Conservation (phyloP, 2,113 vertebrate species). For the Monarcha castaneiventris region DNA sequence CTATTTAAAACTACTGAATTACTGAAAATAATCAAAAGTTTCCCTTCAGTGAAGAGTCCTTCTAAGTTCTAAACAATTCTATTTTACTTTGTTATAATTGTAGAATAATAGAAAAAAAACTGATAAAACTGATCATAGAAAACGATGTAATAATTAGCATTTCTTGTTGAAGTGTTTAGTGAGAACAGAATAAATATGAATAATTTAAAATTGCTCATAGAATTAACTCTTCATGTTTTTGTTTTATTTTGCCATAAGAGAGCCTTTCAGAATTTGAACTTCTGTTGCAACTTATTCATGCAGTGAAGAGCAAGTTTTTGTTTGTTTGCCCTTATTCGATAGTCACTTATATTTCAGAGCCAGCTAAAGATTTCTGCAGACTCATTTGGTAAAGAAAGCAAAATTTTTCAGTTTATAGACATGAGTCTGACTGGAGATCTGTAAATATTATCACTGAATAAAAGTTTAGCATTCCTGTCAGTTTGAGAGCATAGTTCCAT, state of each 20-base stretch:
- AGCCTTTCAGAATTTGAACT: background rate
- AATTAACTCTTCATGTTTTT: background rate
- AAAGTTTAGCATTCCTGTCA: background rate
- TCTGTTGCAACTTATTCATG: background rate
- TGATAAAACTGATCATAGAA: background rate
- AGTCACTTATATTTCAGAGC: background rate
- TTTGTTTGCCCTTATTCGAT: background rate
- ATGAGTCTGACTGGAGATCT: background rate
- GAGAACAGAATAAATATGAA: background rate
- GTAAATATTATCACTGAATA: background rate
- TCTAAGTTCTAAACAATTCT: background rate
- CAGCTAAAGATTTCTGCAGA: background rate
- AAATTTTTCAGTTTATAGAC: background rate
- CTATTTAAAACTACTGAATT: background rate
- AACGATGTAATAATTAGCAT: background rate
- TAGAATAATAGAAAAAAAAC: background rate
- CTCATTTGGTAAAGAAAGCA: background rate
- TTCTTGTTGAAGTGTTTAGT: background rate
- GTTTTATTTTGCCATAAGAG: background rate
- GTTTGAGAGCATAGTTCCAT: background rate
- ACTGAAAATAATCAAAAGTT: background rate
- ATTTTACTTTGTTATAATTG: background rate
- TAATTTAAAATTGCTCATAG: background rate
- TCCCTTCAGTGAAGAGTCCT: background rate
- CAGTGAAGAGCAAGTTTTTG: background rate